Conservation (phyloP, 2,113 vertebrate species). For the Zosterops pallidus region DNA sequence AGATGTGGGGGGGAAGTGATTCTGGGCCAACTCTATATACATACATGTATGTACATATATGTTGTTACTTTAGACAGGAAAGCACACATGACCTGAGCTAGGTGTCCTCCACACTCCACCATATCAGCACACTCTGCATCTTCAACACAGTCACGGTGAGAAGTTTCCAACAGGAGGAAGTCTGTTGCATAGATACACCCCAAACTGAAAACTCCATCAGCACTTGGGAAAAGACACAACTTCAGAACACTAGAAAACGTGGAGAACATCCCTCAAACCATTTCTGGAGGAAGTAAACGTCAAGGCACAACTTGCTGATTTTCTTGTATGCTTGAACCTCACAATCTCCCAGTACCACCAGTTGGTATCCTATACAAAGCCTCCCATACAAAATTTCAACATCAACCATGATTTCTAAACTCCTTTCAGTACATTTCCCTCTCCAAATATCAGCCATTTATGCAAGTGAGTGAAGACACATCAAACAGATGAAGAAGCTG, state of each 20-base stretch:
- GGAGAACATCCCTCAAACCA: not conserved
- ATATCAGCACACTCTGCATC: not conserved
- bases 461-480: not conserved
- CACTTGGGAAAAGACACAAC: not conserved
- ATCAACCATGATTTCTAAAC: not conserved
- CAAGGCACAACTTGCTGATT: not conserved
- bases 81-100: not conserved
- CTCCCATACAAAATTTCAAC: not conserved
- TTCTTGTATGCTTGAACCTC: not conserved
- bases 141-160: not conserved
- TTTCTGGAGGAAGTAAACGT: not conserved
- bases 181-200: not conserved
- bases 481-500: not conserved
- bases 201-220: not conserved
- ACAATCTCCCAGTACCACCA: not conserved
- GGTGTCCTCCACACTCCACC: not conserved
- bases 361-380: not conserved
- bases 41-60: rapidly evolving
- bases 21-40: not conserved
- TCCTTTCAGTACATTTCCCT: not conserved
- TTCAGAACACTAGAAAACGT: rapidly evolving
- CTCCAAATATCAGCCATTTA: not conserved
- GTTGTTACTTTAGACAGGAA: not conserved
- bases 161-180: not conserved
- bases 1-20: not conserved